A percentile compares a stretch with the other conserved stretches of the same genome.
Conservation (phyloP, 2,113 vertebrate genomes). For the Zapus hudsonius region DNA sequence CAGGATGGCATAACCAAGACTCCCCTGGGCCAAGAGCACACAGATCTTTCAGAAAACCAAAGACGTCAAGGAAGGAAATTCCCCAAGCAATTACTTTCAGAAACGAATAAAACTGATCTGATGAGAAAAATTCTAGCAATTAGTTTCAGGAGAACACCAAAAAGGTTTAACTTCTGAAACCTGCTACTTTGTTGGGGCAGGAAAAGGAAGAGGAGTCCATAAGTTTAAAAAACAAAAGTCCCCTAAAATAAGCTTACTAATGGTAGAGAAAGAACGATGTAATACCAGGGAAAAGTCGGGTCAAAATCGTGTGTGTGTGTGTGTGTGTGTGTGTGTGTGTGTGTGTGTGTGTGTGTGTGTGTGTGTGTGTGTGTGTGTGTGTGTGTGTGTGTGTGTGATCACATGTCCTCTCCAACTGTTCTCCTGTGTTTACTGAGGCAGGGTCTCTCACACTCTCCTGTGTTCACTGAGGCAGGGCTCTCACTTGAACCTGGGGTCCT, state of each 20-base stretch:
- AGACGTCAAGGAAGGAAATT: conserved; percentile 55
- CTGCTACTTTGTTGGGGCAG: background rate
- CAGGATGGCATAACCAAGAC: background rate
- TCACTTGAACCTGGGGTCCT: too few relatives aligned
- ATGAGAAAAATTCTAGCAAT: background rate
- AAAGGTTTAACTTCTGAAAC: background rate
- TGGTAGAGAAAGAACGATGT: background rate
- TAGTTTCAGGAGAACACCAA: background rate
- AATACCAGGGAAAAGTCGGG: background rate
- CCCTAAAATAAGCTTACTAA: background rate
- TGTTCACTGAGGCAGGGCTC: too few relatives aligned
- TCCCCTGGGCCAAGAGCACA: conserved; percentile 5
- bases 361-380: too few relatives aligned
- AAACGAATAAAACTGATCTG: background rate
- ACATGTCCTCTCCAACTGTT: too few relatives aligned
- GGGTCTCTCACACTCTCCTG: too few relatives aligned
- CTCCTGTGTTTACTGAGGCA: too few relatives aligned
- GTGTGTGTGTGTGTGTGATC: too few relatives aligned
- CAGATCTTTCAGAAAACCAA: conserved; percentile 58
- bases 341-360: too few relatives aligned
- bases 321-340: too few relatives aligned
- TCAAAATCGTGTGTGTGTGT: too few relatives aligned
- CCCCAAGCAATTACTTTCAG: background rate
- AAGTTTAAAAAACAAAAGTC: background rate
- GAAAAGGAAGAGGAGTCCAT: background rate